A percentile compares a stretch with the other conserved stretches of the same genome.
These are phyloP conservation scores for Coendou prehensilis DNA, from an alignment of 2,797 vertebrate species.

Conservation along the genomic window DNA sequence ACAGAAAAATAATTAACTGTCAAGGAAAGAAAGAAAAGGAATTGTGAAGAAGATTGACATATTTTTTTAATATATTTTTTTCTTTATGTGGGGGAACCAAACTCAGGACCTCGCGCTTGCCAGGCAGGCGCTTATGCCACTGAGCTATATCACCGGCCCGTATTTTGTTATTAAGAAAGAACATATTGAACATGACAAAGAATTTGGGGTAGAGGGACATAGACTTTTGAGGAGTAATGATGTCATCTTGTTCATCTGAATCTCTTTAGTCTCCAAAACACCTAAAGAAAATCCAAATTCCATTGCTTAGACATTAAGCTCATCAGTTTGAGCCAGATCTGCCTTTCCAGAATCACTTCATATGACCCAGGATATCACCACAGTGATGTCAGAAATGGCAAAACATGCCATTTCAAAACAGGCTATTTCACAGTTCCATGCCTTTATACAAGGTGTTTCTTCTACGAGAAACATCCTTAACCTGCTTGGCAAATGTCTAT, in stretches of 20 bases:
- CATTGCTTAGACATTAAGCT: neutral
- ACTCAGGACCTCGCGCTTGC: too few species aligned
- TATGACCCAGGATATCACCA: neutral
- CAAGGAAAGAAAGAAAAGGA: constrained; percentile 39
- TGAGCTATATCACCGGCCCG: too few species aligned
- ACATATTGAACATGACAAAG: constrained; percentile 25
- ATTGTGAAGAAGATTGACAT: neutral
- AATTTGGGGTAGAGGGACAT: neutral
- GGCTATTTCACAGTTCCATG: neutral
- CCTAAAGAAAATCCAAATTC: neutral
- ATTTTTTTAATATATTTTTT: neutral
- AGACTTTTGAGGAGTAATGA: neutral
- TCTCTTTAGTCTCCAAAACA: neutral
- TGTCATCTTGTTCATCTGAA: neutral
- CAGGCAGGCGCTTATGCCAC: too few species aligned
- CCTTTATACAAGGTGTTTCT: neutral
- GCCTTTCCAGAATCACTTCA: neutral
- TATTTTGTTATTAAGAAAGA: constrained; percentile 43
- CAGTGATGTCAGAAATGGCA: neutral
- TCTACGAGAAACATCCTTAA: neutral
- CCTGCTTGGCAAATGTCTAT: neutral
- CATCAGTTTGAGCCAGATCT: neutral
- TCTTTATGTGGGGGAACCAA: too few species aligned
- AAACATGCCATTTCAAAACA: neutral
- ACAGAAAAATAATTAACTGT: neutral